These are phyloP conservation scores for Scolopax mira DNA, from an alignment of 2,113 vertebrate species.

Conservation along the genomic window DNA sequence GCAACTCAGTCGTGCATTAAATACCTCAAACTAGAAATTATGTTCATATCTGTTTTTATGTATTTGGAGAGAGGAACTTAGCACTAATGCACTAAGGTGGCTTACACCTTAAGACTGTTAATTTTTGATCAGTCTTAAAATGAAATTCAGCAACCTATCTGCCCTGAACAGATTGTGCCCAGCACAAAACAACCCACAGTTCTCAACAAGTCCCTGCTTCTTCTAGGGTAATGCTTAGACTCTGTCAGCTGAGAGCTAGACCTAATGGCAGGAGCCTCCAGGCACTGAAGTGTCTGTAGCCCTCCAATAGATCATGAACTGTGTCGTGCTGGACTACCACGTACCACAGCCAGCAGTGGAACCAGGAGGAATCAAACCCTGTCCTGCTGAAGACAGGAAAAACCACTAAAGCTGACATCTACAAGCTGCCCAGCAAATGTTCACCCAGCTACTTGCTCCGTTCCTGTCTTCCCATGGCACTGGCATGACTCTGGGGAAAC, in stretches of 20 bases:
- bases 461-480: background rate
- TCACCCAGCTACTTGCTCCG: background rate
- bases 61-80: background rate
- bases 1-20: background rate
- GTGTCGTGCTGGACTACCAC: fast-evolving
- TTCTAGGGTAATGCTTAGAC: background rate
- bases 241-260: background rate
- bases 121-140: background rate
- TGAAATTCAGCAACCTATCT: background rate
- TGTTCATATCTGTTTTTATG: background rate
- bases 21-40: background rate
- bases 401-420: background rate
- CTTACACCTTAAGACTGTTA: background rate
- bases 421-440: background rate
- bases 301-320: background rate
- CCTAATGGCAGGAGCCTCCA: background rate
- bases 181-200: background rate
- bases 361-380: background rate
- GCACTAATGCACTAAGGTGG: background rate
- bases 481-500: background rate
- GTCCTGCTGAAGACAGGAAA: background rate
- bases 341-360: background rate
- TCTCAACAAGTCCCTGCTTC: background rate
- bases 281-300: background rate
- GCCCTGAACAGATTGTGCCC: background rate